Evolutionary conservation across 2,797 vertebrate genomes (phyloP).

Genomic region (Ara ararauna): DNA sequence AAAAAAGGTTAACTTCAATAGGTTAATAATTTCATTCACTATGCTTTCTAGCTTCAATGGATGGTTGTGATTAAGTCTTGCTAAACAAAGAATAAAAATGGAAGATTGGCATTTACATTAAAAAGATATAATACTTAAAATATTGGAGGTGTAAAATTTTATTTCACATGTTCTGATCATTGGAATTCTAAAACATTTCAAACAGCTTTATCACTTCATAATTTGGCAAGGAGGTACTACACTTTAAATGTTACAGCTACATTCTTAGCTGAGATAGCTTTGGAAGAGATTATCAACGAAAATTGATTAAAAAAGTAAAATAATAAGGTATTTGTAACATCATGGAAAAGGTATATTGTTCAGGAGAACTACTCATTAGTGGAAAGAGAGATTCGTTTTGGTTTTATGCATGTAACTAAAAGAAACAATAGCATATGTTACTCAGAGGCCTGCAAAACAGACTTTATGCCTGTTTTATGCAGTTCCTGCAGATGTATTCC

Average conservation of each 20-base stretch:
- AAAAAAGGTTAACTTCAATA: neutral
- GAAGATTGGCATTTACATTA: neutral
- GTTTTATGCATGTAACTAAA: neutral
- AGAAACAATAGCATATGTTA: neutral
- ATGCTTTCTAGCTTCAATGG: neutral
- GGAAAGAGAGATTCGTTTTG: neutral
- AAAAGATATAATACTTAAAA: neutral
- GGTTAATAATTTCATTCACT: neutral
- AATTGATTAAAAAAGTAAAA: neutral
- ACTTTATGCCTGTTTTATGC: neutral
- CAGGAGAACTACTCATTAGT: neutral
- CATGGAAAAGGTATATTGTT: neutral
- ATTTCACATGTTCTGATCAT: neutral
- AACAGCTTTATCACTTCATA: neutral
- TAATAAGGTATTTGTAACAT: neutral
- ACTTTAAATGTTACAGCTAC: conserved; percentile 16
- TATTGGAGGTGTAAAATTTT: neutral
- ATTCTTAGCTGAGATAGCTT: neutral
- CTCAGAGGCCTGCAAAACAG: neutral
- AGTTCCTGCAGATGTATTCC: neutral
- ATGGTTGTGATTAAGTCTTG: neutral
- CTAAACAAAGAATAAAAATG: neutral
- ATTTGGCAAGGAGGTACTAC: neutral
- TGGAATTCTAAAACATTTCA: neutral
- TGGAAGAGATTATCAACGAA: neutral